phyloP scores from a whole-genome alignment of 2,797 vertebrate genomes.

The Poecilia gillii region DNA sequence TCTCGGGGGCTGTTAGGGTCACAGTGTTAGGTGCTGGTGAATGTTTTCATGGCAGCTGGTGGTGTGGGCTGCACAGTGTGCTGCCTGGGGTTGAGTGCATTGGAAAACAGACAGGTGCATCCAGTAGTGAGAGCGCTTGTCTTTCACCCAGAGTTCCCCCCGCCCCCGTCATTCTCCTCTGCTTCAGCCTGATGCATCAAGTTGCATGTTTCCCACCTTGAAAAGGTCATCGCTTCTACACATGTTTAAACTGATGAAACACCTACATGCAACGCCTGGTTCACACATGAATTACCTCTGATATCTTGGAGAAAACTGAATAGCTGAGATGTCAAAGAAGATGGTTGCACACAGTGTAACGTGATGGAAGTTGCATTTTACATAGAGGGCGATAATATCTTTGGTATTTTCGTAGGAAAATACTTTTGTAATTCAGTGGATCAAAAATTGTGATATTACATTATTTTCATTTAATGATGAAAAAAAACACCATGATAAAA shows the following conservation, averaged over 20 bases:
- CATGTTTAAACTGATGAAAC: constrained; percentile 41
- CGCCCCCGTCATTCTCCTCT: background rate
- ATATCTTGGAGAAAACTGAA: constrained; percentile 24
- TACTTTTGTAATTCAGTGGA: background rate
- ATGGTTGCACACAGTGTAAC: background rate
- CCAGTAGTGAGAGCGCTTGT: constrained; percentile 25
- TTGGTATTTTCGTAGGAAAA: background rate
- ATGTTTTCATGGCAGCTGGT: constrained; percentile 52
- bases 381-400: background rate
- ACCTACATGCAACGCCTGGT: constrained; percentile 10
- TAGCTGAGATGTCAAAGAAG: background rate
- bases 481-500: background rate
- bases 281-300: constrained; percentile 39
- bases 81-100: constrained; percentile 43
- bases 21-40: constrained; percentile 37
- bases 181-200: constrained; percentile 32
- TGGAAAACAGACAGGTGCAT: constrained; percentile 29
- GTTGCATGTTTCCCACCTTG: constrained; percentile 34
- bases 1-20: constrained; percentile 37
- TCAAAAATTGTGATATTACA: background rate
- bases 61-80: constrained; percentile 21
- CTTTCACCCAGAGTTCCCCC: constrained; percentile 31
- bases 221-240: constrained; percentile 68
- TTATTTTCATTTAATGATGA: background rate
- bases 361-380: background rate